Evolutionary conservation across 2,888 invertebrate species (phyloP).

Genomic region (Gortyna flavago): DNA sequence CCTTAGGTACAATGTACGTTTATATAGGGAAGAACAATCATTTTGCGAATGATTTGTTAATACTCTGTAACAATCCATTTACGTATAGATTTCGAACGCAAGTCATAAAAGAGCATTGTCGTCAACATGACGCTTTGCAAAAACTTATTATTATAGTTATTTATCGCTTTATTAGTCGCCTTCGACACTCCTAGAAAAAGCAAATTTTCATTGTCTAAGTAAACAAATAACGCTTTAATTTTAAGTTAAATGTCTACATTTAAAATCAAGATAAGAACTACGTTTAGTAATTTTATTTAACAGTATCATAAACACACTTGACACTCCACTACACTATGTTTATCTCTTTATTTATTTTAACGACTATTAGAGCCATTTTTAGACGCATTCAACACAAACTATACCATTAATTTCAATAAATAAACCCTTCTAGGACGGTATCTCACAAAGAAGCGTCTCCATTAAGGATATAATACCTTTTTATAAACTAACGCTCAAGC

Average conservation of each 20-base stretch:
- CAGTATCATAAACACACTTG: slow-evolving; percentile 9
- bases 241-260: background rate
- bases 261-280: background rate
- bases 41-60: background rate
- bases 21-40: background rate
- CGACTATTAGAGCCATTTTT: slow-evolving; percentile 16
- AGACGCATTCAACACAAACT: slow-evolving; percentile 16
- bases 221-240: no score
- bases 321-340: background rate
- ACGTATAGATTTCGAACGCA: background rate
- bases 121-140: background rate
- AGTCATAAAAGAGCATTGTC: background rate
- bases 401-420: slow-evolving; percentile 41
- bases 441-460: slow-evolving; percentile 22
- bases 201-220: background rate
- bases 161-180: background rate
- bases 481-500: slow-evolving; percentile 32
- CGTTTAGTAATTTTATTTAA: slow-evolving; percentile 10
- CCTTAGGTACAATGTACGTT: slow-evolving; percentile 3
- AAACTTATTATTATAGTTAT: background rate
- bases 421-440: slow-evolving; percentile 20
- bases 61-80: background rate
- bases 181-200: background rate
- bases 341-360: slow-evolving; percentile 26
- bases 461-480: slow-evolving; percentile 36